Evolutionary conservation across 1,140 invertebrate genomes (phyloP), one percentile per base, ranked within the genome.

Genomic region (Lethrus apterus): DNA sequence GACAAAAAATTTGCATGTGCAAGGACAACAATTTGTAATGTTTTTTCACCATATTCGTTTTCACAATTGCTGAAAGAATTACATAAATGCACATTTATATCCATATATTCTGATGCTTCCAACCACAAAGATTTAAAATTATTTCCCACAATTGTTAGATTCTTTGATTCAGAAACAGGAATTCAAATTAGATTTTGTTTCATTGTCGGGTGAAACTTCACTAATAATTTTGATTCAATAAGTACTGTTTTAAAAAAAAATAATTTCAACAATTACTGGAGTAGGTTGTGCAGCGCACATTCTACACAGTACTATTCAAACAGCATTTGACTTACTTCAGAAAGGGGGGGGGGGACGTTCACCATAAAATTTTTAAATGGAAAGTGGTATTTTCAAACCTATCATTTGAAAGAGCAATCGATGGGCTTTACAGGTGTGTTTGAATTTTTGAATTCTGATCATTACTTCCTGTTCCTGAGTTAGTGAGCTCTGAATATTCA

Each of bases 1-100:
- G 34, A 54, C 34, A 47, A 48, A 48, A 55, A 55, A 55, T 52
- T 52, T 46, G 41, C 42, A 26, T 56, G 51, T 50, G 33, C 33
- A 14, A 35, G 33, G 17, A 35, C 33, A 35, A 35, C 14, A 35
- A 17, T 35, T 14, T 35, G 33, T 35, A 35, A 35, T 35, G 5
- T 35, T 5, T 17, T 35, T 23, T 41, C 9, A 9, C 20, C 10
- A 23, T 41, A 24, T 23, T 20, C 23, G 11, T 46, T 48, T 48
- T 30, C 18, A 19, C 4, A 46, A 46, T 23, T 41, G 8, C 20
- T 10, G 36, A 29, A 44, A 30, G 8, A 19, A 5, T 31, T 17
- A 20, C 17, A 36, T 38, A 13, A 2, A 13, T 23, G 40, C 29
- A 44, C 18, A 46, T 24, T 40, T 18, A 36, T 56, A 35, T 41